Base-by-base conservation (phyloP, 2,113 vertebrate genomes). In the Ranitomeya imitator region DNA sequence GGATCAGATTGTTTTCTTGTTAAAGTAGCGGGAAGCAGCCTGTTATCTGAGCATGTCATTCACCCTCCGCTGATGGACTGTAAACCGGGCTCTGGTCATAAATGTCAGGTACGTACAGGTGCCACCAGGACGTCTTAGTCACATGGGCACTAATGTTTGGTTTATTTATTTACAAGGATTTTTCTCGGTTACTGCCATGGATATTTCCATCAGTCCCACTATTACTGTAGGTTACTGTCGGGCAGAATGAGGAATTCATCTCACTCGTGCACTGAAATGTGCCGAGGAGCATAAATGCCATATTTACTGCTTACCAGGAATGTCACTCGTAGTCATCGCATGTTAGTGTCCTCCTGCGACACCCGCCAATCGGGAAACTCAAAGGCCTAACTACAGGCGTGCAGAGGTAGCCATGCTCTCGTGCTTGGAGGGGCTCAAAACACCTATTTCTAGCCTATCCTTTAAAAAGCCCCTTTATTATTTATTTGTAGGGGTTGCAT, bases 21-120 rank as follows among this genome's bases (percentile, higher is more conserved):
- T n/a, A 4, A 26, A 9, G 80, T 67, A 14, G 57, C 19, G 79
- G 86, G 79, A 71, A 83, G 54, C 60, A 52, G n/a, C 80, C 57
- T n/a, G 37, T 92, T 91, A 90, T 91, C 91, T 86, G 0, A 74
- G 85, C 16, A 51, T 7, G 6, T 86, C 86, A 45, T 86, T 91
- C 83, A 88, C 89, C 79, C 21, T 77, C 71, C 63, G 10, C 45
- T n/a, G 59, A 23, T 14, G 74, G 88, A 90, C 54, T 69, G 80
- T 86, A 90, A 89, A 67, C 60, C 21, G 79, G 52, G 88, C 2
- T 51, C 54, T 67, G 61, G 87, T 60, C 78, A 37, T 92, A 91
- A 92, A 93, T 59, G 8, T 71, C 87, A 88, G 81, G 86, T 60
- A 71, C 54, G 13, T 82, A 73, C 86, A 82, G 86, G 81, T 88